Evolutionary conservation across 2,113 vertebrate species (phyloP), one percentile per base, ranked within the genome.

Genomic region (Mus spicilegus): DNA sequence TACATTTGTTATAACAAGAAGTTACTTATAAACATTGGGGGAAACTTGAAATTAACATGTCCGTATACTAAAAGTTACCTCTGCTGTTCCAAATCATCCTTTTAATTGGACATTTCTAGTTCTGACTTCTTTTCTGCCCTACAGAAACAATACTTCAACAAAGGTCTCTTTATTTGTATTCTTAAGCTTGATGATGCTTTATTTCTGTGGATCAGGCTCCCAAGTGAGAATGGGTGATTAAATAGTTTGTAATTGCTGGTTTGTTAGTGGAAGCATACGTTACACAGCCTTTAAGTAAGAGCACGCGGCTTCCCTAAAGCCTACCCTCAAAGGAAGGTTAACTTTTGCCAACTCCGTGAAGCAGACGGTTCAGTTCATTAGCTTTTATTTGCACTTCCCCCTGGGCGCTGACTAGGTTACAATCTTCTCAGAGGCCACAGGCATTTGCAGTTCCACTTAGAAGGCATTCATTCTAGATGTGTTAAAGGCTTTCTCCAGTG

Each of bases 401-500:
- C 90, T 90, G 90, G 95, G 49, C 88, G 54, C 3, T 95, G 84
- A 36, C 84, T 95, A 95, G 56, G 75, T 78, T 90, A 26, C 49
- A 67, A 92, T 82, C 65, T 39, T 91, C 61, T 87, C 56, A 63
- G 24, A 92, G 14, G 49, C 78, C 94, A 54, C 33, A 7, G 30
- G 16, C 42, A 49, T 70, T 49, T 97, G 39, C 7, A 95, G 49
- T 91, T 87, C 19, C 54, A 94, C 24, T 94, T 77, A 91, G 49
- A 4, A 91, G n/a, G 20, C 6, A 89, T 49, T 77, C 56, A 87
- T 65, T 82, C 22, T 69, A 96, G 46, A 72, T 22, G 16, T 7
- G 69, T 85, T 94, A 42, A 93, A 89, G 39, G 98, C 96, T 96
- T 92, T 97, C 97, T 89, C 96, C 97, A 69, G 95, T 96, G 78